Percentiles rank a stretch among this genome's conserved stretches.
phyloP scores from a whole-genome alignment of 2,113 vertebrate species.

The Lichenostomus cassidix region DNA sequence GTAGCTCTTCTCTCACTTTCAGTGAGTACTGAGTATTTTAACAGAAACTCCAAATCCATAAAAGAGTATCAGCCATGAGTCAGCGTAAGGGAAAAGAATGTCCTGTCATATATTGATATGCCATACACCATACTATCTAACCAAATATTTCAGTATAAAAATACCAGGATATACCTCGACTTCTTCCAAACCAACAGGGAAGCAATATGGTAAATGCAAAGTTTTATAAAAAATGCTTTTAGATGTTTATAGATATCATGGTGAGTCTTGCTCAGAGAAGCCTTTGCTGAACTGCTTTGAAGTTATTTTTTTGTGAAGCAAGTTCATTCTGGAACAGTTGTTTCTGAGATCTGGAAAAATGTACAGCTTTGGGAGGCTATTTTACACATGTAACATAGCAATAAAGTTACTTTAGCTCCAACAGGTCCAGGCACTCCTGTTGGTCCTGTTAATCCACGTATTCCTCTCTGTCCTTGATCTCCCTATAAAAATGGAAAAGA shows the following conservation, averaged over 20 bases:
- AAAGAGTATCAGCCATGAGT: background rate
- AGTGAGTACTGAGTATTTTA: background rate
- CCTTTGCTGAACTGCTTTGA: background rate
- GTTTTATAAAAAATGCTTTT: background rate
- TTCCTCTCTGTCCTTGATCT: constrained; percentile 87
- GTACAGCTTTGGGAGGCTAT: background rate
- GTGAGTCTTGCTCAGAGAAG: background rate
- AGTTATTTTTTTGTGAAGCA: background rate
- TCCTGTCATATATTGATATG: background rate
- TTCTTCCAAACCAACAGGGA: background rate
- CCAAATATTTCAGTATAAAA: background rate
- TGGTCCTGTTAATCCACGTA: constrained; percentile 85
- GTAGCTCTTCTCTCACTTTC: background rate
- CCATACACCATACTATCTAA: background rate
- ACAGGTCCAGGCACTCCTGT: constrained; percentile 80
- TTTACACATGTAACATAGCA: background rate
- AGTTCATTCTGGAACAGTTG: background rate
- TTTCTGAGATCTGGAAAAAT: background rate
- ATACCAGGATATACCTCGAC: background rate
- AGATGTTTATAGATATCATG: background rate
- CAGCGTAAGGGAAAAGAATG: background rate
- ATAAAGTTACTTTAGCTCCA: constrained; percentile 82
- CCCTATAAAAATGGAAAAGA: constrained; percentile 72
- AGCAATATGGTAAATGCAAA: background rate
- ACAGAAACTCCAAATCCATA: background rate